Base-by-base conservation (phyloP, 2,113 vertebrate species). In the Corvus moneduloides region DNA sequence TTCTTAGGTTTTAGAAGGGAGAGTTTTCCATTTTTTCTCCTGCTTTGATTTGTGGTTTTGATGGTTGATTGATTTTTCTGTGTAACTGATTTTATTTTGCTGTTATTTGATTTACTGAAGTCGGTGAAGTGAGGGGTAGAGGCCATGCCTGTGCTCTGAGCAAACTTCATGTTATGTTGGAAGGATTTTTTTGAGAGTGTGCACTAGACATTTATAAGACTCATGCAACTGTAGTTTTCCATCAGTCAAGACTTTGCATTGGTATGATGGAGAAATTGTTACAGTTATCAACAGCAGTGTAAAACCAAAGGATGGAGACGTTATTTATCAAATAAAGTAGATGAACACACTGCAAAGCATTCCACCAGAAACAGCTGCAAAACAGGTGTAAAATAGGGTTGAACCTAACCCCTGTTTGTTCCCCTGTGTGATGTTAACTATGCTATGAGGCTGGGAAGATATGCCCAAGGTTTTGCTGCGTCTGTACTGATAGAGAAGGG, bases 11-110 rank as follows among this genome's bases (percentile, higher is more conserved):
- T 94, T 66, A 84, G 84, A 90, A 63, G 6, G 44, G 32, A 33
- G 46, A 89, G 48, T 56, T 94, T 96, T 94, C 93, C 39, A 48
- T 43, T 93, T 90, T 74, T 84, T 43, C 6, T 88, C 61, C 78
- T 68, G 35, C 52, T 94, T 93, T 95, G 91, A 94, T 90, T 87
- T 94, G 90, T 89, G 87, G 75, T 71, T 93, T 96, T 88, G 80
- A 93, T 68, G 91, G 62, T 58, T 90, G 93, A 90, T 90, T 94
- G 87, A 96, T 96, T 96, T 95, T 91, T 63, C 61, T 46, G 17
- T 90, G 68, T 78, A 93, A 86, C 84, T 88, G 48, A 77, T 72
- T 95, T 95, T 90, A 81, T 83, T 94, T 92, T 84, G 39, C 59
- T 9, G 2, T 69, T 77, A 86, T 91, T 96, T 93, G 83, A 94